These are phyloP conservation scores for Coilia nasus DNA, from an alignment of 2,797 vertebrate species.

Conservation along the genomic window DNA sequence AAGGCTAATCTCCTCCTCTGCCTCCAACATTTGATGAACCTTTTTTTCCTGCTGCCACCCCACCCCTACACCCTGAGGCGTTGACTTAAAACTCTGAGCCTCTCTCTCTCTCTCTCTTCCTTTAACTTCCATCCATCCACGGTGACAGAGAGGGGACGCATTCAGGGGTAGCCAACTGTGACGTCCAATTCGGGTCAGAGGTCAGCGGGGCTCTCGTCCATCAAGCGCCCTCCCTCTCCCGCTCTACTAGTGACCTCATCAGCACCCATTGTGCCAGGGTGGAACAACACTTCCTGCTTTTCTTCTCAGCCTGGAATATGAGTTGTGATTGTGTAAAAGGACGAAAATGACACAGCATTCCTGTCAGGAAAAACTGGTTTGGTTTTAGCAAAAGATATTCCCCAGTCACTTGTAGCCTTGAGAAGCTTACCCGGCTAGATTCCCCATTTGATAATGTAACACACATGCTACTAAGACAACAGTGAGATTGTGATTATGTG, in stretches of 20 bases:
- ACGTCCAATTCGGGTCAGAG: constrained; percentile 3
- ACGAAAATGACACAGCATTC: constrained; percentile 49
- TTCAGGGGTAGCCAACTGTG: constrained; percentile 8
- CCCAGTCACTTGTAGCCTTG: neutral
- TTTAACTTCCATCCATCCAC: constrained; percentile 7
- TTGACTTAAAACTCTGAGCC: neutral
- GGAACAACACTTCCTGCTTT: neutral
- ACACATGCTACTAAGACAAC: neutral
- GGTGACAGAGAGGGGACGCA: neutral
- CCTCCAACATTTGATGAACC: constrained; percentile 1
- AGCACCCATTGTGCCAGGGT: constrained; percentile 2
- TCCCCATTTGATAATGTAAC: neutral
- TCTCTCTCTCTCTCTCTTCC: neutral
- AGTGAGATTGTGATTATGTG: neutral
- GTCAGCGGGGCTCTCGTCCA: constrained; percentile 16
- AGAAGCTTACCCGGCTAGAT: neutral
- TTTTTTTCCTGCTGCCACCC: neutral
- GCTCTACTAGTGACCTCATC: constrained; percentile 26
- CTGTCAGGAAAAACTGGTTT: constrained; percentile 66
- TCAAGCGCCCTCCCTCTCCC: neutral
- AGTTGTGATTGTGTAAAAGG: constrained; percentile 30
- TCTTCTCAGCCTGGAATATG: neutral
- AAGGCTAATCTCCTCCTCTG: constrained; percentile 7
- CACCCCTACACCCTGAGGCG: neutral
- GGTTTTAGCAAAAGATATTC: neutral